phyloP scores from a whole-genome alignment of 1,140 invertebrate species.

The Idris sp. region DNA sequence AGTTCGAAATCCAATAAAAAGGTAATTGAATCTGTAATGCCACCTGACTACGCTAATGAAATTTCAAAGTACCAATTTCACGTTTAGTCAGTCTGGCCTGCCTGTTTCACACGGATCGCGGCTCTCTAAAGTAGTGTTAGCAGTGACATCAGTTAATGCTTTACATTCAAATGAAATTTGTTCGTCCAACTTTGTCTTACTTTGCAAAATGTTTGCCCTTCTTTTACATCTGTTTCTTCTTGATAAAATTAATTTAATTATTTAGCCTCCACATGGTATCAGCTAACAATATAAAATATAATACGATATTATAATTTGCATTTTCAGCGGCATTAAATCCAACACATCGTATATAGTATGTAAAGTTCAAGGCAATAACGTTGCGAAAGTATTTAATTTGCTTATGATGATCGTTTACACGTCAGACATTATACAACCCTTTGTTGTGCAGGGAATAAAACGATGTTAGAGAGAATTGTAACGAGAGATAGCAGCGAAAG shows the following conservation, averaged over 20 bases:
- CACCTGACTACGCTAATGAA: constrained; percentile 79
- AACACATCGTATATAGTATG: constrained; percentile 34
- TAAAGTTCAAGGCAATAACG: constrained; percentile 52
- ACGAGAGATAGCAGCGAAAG: constrained; percentile 50
- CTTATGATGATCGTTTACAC: constrained; percentile 58
- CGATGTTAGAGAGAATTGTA: constrained; percentile 56
- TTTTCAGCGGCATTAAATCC: constrained; percentile 41
- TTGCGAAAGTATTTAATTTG: constrained; percentile 48
- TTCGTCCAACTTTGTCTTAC: constrained; percentile 53
- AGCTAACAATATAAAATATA: constrained; percentile 36
- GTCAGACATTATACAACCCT: constrained; percentile 55
- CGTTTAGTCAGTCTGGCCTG: constrained; percentile 70
- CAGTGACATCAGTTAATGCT: constrained; percentile 54
- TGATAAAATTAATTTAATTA: too few relatives aligned
- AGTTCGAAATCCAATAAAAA: constrained; percentile 78
- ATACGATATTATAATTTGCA: constrained; percentile 41
- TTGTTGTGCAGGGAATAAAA: constrained; percentile 53
- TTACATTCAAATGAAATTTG: constrained; percentile 52
- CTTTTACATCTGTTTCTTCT: too few relatives aligned
- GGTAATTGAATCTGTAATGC: constrained; percentile 79
- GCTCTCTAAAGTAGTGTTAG: constrained; percentile 58
- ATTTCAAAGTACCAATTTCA: constrained; percentile 79
- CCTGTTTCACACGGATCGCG: constrained; percentile 63
- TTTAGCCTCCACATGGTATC: too few relatives aligned
- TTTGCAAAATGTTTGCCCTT: constrained; percentile 7